Base-by-base conservation (phyloP, 2,797 vertebrate species). In the Manis crassicaudata region DNA sequence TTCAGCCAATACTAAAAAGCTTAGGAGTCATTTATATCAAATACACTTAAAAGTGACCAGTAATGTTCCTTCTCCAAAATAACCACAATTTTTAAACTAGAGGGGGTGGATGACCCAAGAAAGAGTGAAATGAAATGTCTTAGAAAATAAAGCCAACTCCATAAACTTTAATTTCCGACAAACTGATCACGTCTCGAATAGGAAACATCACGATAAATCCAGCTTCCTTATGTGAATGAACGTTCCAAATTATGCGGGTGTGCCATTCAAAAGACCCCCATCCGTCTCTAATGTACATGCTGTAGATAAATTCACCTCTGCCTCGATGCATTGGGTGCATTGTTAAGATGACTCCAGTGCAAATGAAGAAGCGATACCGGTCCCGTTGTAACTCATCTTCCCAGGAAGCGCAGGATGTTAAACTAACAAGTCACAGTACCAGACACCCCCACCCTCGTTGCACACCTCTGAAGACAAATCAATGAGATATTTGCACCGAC, bases 331-430 rank as follows among this genome's bases (percentile, higher is more conserved):
- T 98, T 98, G 98, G 95, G 94, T 98, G 97, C 98, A 99, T 98
- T 98, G 98, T 98, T 98, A 98, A 97, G 98, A 98, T 97, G 98
- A 98, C 98, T 99, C 98, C 98, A 97, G 98, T 37, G 98, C 98
- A 97, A 98, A 98, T 95, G 98, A 98, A 94, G 98, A 97, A 97
- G 98, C 98, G 98, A 98, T 98, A 97, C 98, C 92, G 98, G 98
- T 99, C 98, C 98, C 98, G 98, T 98, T 98, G 98, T 97, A 98
- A 98, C 98, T 98, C 98, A 99, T 99, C 98, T 98, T 98, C 98
- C 98, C 98, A 97, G 98, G 98, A 98, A 98, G 96, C 97, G 98
- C 98, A 98, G 97, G 97, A 97, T 96, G 98, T 97, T 97, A 98
- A 98, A 98, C 98, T 97, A 97, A 98, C 96, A 97, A 98, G 98